Conservation (phyloP, 2,113 vertebrate species). For the Rhinolophus sinicus region DNA sequence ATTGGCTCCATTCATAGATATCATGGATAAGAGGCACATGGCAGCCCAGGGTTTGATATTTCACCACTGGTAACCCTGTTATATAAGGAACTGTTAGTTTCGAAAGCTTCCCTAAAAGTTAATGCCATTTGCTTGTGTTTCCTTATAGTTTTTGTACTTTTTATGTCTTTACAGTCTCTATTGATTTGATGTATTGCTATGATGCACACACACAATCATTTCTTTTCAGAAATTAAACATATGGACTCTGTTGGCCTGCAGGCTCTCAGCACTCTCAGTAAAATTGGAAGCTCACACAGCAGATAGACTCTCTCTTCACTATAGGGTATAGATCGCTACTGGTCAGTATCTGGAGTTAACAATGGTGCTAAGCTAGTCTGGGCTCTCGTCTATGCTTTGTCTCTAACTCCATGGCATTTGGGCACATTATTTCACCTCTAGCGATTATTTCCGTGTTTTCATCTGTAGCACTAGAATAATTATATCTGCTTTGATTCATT, state of each 20-base stretch:
- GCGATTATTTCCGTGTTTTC: constrained; percentile 65
- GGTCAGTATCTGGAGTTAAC: not conserved
- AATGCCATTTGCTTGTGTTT: not conserved
- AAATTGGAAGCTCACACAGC: not conserved
- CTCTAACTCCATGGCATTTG: constrained; percentile 14
- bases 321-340: not conserved
- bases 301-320: not conserved
- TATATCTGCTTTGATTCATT: constrained; percentile 74
- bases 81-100: not conserved
- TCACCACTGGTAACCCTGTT: not conserved
- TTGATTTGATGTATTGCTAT: not conserved
- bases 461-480: constrained; percentile 68
- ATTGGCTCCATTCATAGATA: not conserved
- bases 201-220: not conserved
- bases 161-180: not conserved
- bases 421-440: constrained; percentile 38
- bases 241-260: not conserved
- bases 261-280: not conserved
- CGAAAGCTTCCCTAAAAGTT: constrained; percentile 18
- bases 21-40: not conserved
- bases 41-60: not conserved
- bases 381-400: constrained; percentile 48
- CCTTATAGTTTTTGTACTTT: not conserved
- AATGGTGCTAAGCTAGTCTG: not conserved
- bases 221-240: not conserved